phyloP scores from a whole-genome alignment of 2,797 vertebrate species.

The Lophotriccus pileatus region DNA sequence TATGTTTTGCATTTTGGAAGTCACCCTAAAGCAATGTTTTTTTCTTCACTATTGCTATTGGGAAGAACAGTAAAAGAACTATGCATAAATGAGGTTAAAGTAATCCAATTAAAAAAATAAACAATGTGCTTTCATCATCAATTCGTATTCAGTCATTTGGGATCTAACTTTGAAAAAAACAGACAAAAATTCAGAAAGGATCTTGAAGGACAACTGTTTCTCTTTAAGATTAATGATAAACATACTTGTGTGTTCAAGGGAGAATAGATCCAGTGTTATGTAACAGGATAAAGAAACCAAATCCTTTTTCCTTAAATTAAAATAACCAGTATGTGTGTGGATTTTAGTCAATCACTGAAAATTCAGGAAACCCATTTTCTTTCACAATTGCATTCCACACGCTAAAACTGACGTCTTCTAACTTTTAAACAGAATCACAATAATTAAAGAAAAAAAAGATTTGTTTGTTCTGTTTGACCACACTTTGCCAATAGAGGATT shows the following conservation, averaged over 20 bases:
- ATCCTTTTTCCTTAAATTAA: conserved; percentile 57
- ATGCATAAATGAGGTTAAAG: background rate
- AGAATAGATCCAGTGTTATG: conserved; percentile 54
- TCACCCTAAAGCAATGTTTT: background rate
- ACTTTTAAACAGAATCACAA: background rate
- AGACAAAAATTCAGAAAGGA: background rate
- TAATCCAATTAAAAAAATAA: conserved; percentile 26
- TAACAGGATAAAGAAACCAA: conserved; percentile 63
- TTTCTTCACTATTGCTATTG: background rate
- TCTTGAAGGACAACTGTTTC: conserved; percentile 32
- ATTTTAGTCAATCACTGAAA: conserved; percentile 9
- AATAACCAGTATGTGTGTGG: conserved; percentile 2
- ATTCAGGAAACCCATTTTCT: conserved; percentile 14
- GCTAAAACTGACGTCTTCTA: background rate
- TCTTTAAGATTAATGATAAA: conserved; percentile 65
- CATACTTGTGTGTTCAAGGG: conserved; percentile 44
- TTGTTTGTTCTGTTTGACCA: background rate
- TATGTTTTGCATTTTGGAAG: conserved; percentile 21
- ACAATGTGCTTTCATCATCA: background rate
- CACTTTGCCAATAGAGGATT: background rate
- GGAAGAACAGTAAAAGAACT: background rate
- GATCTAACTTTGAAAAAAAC: background rate
- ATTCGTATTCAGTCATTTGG: background rate
- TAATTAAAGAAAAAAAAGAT: background rate
- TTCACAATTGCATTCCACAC: conserved; percentile 3